These are phyloP conservation scores for Blastobasis lacticolella DNA, from an alignment of 2,888 invertebrate species.

Conservation along the genomic window DNA sequence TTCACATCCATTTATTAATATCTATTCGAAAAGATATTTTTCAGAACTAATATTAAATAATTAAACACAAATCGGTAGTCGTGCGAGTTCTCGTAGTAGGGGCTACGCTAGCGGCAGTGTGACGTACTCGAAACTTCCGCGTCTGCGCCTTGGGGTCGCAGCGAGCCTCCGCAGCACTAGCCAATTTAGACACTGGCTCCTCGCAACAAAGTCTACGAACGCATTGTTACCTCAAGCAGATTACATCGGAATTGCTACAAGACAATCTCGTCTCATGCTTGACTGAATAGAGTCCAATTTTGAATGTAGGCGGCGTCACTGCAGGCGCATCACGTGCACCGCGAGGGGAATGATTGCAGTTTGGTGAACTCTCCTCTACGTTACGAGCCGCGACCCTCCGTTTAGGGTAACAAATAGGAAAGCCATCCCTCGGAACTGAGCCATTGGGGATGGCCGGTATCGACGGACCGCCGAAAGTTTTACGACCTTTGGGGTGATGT, in stretches of 20 bases:
- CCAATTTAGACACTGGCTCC: conserved; percentile 50
- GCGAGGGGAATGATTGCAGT: conserved; percentile 60
- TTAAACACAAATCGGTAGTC: background rate
- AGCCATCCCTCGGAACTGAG: background rate
- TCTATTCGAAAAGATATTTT: no score
- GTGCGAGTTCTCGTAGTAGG: conserved; percentile 24
- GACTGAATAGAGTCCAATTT: conserved; percentile 20
- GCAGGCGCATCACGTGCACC: conserved; percentile 48
- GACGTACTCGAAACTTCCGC: conserved; percentile 60
- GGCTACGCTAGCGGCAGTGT: conserved; percentile 61
- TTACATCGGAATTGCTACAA: conserved; percentile 21
- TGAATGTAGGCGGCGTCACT: conserved; percentile 33
- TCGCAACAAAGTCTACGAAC: conserved; percentile 46
- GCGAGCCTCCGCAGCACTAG: conserved; percentile 31
- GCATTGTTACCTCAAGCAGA: conserved; percentile 38
- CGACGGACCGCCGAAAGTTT: no score
- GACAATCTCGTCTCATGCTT: conserved; percentile 17
- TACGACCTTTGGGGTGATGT: no score
- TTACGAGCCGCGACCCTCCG: conserved; percentile 33
- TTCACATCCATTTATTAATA: no score
- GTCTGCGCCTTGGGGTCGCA: conserved; percentile 55
- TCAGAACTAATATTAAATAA: no score
- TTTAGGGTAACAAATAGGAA: conserved; percentile 27
- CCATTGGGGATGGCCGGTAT: no score
- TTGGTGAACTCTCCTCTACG: conserved; percentile 37